These are phyloP conservation scores for Tyto alba DNA, from an alignment of 2,113 vertebrate species.

Conservation along the genomic window DNA sequence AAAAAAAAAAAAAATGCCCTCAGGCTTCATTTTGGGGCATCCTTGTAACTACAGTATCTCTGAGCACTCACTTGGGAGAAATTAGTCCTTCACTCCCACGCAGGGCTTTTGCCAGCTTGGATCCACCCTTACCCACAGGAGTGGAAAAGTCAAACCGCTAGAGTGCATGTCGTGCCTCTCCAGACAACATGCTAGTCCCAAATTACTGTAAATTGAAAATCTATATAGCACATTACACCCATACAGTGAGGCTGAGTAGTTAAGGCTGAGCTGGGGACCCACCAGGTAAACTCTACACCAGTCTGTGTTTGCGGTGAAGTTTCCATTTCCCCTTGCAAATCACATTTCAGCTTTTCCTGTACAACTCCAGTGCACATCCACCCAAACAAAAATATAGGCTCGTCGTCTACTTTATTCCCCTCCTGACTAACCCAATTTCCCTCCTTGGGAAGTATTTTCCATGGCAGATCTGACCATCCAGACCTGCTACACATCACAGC, in stretches of 20 bases:
- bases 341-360: background rate
- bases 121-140: background rate
- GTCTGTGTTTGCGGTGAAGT: background rate
- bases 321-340: background rate
- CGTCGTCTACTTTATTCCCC: background rate
- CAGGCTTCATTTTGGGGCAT: background rate
- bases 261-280: background rate
- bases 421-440: background rate
- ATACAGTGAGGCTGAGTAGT: background rate
- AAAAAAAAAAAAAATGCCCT: background rate
- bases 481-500: background rate
- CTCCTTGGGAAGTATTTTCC: background rate
- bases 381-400: background rate
- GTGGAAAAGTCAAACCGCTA: background rate
- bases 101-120: background rate
- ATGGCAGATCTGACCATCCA: background rate
- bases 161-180: background rate
- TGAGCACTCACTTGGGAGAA: rapidly evolving
- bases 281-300: background rate
- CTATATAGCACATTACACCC: background rate
- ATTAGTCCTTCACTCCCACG: rapidly evolving
- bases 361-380: background rate
- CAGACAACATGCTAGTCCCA: background rate
- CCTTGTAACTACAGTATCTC: background rate
- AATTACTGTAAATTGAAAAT: background rate